Conservation (phyloP, 92 coral and sea anemone genomes). For the Pocillopora meandrina region DNA sequence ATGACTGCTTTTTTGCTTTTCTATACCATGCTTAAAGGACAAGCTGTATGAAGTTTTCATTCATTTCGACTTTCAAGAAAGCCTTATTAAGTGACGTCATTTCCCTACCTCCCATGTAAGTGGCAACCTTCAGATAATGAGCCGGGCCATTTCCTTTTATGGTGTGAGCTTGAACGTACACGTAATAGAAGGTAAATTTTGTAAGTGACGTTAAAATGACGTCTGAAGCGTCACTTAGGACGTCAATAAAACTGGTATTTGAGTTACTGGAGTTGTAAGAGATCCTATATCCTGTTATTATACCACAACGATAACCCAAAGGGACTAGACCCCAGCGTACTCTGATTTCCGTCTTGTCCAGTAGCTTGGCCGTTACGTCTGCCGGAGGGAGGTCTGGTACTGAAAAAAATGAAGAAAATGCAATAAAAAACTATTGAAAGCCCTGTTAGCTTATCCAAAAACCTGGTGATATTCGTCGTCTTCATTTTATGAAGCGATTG, state of each 20-base stretch:
- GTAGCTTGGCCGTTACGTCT: constrained; percentile 7
- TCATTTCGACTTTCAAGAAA: not conserved
- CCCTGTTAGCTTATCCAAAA: too few relatives aligned
- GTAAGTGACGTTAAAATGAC: constrained; percentile 20
- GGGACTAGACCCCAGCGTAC: constrained; percentile 40
- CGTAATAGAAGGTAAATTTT: constrained; percentile 37
- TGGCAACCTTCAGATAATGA: not conserved
- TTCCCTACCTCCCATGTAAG: constrained; percentile 41
- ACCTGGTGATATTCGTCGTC: too few relatives aligned
- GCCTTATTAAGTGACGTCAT: not conserved
- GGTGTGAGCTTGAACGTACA: constrained; percentile 44
- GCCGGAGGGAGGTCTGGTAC: constrained; percentile 39
- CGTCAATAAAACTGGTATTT: not conserved
- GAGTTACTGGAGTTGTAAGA: constrained; percentile 11
- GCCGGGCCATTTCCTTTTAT: constrained; percentile 41
- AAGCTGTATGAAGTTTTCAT: too few relatives aligned
- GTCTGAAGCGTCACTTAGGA: not conserved
- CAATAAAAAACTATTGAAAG: too few relatives aligned
- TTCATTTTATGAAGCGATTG: too few relatives aligned
- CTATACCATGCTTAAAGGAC: too few relatives aligned
- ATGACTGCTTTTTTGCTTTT: too few relatives aligned
- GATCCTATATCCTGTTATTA: constrained; percentile 33
- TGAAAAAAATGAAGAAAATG: not conserved
- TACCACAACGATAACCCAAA: constrained; percentile 19
- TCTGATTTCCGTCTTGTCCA: constrained; percentile 13